phyloP scores from a whole-genome alignment of 2,888 invertebrate species.

The Galerucella nymphaeae region DNA sequence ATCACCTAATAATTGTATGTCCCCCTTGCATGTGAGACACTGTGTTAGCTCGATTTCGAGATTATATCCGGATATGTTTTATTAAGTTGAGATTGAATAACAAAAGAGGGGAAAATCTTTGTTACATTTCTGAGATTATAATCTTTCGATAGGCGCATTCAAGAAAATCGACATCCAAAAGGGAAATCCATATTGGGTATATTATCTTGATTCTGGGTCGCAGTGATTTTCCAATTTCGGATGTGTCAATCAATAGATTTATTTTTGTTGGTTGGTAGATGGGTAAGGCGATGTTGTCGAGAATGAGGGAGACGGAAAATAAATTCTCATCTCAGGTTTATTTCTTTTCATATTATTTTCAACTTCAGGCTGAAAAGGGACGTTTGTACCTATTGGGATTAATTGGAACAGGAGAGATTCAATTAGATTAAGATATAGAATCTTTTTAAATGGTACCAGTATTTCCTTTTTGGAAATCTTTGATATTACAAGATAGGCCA shows the following conservation, averaged over 20 bases:
- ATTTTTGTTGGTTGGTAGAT: background rate
- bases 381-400: no score
- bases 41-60: slow-evolving; percentile 15
- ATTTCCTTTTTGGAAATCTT: no score
- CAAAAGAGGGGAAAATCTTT: slow-evolving; percentile 32
- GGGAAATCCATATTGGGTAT: slow-evolving; percentile 22
- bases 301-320: no score
- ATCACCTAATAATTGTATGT: background rate
- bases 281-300: no score
- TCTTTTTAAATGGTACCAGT: no score
- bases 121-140: slow-evolving; percentile 27
- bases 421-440: no score
- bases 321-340: no score
- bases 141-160: slow-evolving; percentile 25
- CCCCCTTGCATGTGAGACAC: background rate
- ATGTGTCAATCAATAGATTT: slow-evolving; percentile 20
- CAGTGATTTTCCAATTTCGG: slow-evolving; percentile 25
- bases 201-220: slow-evolving; percentile 19
- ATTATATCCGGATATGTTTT: slow-evolving; percentile 38
- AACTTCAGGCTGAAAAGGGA: no score
- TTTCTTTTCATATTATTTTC: no score
- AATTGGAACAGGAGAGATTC: no score
- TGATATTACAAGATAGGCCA: no score
- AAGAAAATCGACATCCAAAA: slow-evolving; percentile 17
- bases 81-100: slow-evolving; percentile 36